Conservation (phyloP, 2,888 invertebrate genomes). For the Acanthosepion esculentum region DNA sequence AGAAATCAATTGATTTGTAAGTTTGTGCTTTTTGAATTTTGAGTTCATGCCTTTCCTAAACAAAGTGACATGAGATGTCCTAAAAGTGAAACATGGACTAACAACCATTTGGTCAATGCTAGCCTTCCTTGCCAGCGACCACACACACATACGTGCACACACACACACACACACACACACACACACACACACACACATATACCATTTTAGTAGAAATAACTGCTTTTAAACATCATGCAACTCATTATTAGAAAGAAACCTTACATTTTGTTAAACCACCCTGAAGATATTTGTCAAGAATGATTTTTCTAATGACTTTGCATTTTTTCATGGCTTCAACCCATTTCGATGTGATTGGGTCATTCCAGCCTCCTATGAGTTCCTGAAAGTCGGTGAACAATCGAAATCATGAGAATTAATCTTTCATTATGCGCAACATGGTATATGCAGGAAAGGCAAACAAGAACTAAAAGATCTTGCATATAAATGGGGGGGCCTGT, state of each 20-base stretch:
- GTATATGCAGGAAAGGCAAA: background rate
- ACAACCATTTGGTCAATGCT: no score
- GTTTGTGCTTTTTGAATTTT: background rate
- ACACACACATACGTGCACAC: no score
- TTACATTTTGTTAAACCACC: background rate
- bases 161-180: no score
- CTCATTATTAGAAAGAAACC: constrained; percentile 9
- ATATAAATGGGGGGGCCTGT: background rate
- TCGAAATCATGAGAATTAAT: background rate
- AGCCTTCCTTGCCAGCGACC: no score
- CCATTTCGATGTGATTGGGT: background rate
- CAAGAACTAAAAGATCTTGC: background rate
- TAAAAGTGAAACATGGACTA: background rate
- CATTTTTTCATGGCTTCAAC: constrained; percentile 14
- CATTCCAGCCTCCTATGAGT: background rate
- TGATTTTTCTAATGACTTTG: constrained; percentile 3
- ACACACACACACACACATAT: no score
- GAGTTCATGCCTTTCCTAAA: background rate
- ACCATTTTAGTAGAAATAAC: no score
- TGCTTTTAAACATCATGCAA: background rate
- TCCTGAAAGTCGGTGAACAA: background rate
- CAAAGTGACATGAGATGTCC: background rate
- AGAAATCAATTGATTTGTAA: no score
- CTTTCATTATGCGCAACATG: background rate
- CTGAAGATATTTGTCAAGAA: background rate